Evolutionary conservation across 2,797 vertebrate species (phyloP).

Genomic region (Danio jaintianensis): DNA sequence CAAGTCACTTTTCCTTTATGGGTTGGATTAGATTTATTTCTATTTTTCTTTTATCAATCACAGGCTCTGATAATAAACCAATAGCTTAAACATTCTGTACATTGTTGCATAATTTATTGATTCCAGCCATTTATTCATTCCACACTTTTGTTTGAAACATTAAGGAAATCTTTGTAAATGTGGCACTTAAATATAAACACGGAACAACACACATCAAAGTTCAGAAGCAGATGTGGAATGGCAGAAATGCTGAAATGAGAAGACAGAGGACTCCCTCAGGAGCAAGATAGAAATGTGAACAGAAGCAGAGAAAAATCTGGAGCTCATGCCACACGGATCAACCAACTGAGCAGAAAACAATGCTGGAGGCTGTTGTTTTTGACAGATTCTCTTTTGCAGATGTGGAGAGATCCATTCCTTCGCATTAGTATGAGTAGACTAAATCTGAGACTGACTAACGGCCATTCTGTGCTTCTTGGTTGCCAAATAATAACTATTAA

Average conservation of each 20-base stretch:
- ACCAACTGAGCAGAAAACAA: constrained; percentile 42
- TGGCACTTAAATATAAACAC: constrained; percentile 48
- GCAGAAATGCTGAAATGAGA: constrained; percentile 57
- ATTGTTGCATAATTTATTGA: background rate
- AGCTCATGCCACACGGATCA: constrained; percentile 47
- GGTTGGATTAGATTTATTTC: background rate
- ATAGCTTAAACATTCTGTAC: background rate
- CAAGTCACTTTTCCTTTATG: background rate
- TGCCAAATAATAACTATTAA: background rate
- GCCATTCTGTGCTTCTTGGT: background rate
- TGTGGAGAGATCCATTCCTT: background rate
- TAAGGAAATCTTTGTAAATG: constrained; percentile 16
- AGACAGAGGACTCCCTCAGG: constrained; percentile 57
- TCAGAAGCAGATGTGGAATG: constrained; percentile 68
- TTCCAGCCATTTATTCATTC: background rate
- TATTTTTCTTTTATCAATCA: background rate
- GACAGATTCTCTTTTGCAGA: constrained; percentile 19
- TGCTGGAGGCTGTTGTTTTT: constrained; percentile 17
- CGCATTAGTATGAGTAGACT: background rate
- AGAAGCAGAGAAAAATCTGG: constrained; percentile 57
- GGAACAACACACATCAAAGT: constrained; percentile 50
- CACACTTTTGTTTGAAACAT: constrained; percentile 42
- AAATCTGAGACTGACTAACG: background rate
- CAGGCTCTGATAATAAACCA: constrained; percentile 1
- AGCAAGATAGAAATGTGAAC: constrained; percentile 63